Evolutionary conservation across 2,797 vertebrate genomes (phyloP).

Genomic region (Typhlichthys eigenmanni): DNA sequence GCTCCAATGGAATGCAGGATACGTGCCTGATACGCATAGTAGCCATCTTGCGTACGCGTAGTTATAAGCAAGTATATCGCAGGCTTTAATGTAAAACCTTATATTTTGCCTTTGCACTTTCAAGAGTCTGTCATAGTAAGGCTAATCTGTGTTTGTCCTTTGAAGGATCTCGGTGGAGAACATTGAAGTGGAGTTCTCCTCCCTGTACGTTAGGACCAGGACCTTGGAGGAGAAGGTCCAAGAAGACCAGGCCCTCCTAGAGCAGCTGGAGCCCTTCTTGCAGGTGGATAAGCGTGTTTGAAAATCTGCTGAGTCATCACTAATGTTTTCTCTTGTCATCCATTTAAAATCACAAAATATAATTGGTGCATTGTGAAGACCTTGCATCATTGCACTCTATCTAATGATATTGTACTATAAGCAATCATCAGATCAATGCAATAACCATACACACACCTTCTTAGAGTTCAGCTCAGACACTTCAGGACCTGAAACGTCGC

Average conservation of each 20-base stretch:
- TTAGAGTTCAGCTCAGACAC: constrained; percentile 83
- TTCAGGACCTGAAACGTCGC: constrained; percentile 86
- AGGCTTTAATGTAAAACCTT: too few species aligned
- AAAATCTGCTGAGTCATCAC: too few species aligned
- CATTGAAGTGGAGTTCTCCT: constrained; percentile 88
- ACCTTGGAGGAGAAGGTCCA: constrained; percentile 88
- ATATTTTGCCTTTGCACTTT: too few species aligned
- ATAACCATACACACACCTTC: constrained; percentile 5
- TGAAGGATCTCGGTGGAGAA: constrained; percentile 91
- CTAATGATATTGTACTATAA: background rate
- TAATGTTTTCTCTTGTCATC: too few species aligned
- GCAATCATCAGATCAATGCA: background rate
- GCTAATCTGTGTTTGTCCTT: constrained; percentile 3
- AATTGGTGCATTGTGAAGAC: too few species aligned
- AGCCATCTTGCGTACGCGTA: too few species aligned
- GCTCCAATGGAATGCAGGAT: too few species aligned
- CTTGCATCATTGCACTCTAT: background rate
- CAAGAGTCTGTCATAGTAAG: background rate
- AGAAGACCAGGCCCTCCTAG: constrained; percentile 83
- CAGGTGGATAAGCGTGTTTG: constrained; percentile 78
- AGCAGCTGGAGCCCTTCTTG: constrained; percentile 91
- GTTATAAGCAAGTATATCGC: too few species aligned
- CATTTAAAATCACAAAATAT: too few species aligned
- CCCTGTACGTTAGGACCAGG: constrained; percentile 83
- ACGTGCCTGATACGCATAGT: too few species aligned